These are phyloP conservation scores for Erebia epiphron DNA, from an alignment of 2,888 invertebrate genomes.

Conservation along the genomic window DNA sequence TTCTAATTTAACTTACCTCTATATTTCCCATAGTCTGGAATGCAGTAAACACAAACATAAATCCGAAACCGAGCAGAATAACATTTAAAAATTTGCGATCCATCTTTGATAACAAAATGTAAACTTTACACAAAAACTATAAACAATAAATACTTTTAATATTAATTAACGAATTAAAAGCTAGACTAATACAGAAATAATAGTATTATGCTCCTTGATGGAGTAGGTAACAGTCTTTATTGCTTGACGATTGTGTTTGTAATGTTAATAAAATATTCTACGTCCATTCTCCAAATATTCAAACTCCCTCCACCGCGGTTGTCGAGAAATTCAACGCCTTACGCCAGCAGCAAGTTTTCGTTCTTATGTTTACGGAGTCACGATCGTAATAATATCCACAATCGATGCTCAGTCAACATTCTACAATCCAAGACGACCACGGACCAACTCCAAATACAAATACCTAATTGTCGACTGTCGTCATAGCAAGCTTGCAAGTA, in stretches of 20 bases:
- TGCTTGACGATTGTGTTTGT: slow-evolving; percentile 43
- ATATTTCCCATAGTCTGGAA: slow-evolving; percentile 99
- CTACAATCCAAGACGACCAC: too few relatives aligned
- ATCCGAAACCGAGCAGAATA: slow-evolving; percentile 93
- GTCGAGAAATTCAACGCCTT: slow-evolving; percentile 39
- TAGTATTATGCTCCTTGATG: slow-evolving; percentile 13
- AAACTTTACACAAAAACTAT: slow-evolving; percentile 3
- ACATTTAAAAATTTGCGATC: slow-evolving; percentile 92
- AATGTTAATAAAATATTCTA: slow-evolving; percentile 46
- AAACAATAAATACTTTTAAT: slow-evolving; percentile 19
- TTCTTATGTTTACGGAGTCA: slow-evolving; percentile 34
- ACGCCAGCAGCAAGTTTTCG: slow-evolving; percentile 34
- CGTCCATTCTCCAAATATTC: slow-evolving; percentile 46
- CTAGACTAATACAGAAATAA: slow-evolving; percentile 12
- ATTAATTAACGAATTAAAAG: slow-evolving; percentile 18
- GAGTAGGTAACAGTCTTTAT: slow-evolving; percentile 29
- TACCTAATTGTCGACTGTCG: too few relatives aligned
- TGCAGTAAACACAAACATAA: slow-evolving; percentile 98
- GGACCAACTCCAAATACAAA: too few relatives aligned
- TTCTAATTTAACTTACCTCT: slow-evolving; percentile 87
- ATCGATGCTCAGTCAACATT: too few relatives aligned
- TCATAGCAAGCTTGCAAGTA: too few relatives aligned
- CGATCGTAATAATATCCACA: slow-evolving; percentile 21
- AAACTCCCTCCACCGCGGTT: slow-evolving; percentile 45
- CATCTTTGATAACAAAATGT: slow-evolving; percentile 51